Evolutionary conservation across 2,797 vertebrate genomes (phyloP).

Genomic region (Pipistrellus pygmaeus): DNA sequence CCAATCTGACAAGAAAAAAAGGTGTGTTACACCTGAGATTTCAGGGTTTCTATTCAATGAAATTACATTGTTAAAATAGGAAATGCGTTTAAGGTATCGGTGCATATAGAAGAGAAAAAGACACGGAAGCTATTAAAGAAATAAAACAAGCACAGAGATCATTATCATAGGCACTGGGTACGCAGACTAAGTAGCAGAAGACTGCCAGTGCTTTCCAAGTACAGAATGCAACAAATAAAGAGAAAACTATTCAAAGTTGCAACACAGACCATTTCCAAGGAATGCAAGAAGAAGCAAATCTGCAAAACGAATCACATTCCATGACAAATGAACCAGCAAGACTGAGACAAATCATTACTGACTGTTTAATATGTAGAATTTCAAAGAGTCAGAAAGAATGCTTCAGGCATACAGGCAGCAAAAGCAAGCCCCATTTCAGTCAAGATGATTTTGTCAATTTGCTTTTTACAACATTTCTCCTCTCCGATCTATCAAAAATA

Average conservation of each 20-base stretch:
- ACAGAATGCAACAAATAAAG: neutral
- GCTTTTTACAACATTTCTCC: conserved; percentile 37
- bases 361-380: conserved; percentile 45
- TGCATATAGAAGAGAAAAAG: neutral
- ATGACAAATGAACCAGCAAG: conserved; percentile 50
- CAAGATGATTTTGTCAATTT: conserved; percentile 25
- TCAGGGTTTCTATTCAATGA: neutral
- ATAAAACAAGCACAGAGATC: neutral
- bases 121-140: neutral
- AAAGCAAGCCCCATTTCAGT: neutral
- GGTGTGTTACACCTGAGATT: neutral
- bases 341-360: conserved; percentile 20
- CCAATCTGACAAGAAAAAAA: neutral
- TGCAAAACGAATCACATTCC: neutral
- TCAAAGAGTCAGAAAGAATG: neutral
- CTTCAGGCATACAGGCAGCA: neutral
- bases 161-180: neutral
- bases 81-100: neutral
- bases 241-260: neutral
- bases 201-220: neutral
- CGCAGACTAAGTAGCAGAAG: neutral
- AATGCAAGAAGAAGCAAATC: conserved; percentile 9
- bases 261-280: neutral
- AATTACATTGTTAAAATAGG: neutral
- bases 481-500: neutral